Evolutionary conservation across 2,797 vertebrate genomes (phyloP).

Genomic region (Macropodus opercularis): DNA sequence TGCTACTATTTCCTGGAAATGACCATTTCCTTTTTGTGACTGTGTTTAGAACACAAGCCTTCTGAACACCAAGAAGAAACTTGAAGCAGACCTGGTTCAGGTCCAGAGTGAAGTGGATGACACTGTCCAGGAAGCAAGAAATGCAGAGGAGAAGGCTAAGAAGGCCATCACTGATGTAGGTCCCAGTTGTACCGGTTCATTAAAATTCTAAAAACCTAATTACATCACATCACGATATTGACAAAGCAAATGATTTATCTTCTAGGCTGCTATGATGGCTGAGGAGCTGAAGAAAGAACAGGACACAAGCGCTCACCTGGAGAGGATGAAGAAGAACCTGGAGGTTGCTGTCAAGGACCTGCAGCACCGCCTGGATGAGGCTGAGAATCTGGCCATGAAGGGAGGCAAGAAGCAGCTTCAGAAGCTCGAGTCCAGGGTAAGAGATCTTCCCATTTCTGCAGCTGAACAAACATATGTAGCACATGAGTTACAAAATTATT

Average conservation of each 20-base stretch:
- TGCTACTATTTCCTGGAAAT: not conserved
- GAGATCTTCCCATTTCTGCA: not conserved
- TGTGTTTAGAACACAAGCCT: constrained; percentile 86
- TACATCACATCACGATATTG: not conserved
- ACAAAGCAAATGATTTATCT: not conserved
- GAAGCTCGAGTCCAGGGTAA: constrained; percentile 87
- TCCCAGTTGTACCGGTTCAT: not conserved
- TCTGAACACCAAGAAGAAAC: constrained; percentile 85
- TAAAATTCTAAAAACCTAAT: rapidly evolving
- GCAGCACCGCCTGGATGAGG: constrained; percentile 89
- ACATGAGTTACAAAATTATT: too few relatives aligned
- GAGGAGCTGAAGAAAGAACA: constrained; percentile 93
- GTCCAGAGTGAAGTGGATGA: constrained; percentile 88
- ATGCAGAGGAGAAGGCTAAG: constrained; percentile 92
- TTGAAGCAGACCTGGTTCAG: constrained; percentile 86
- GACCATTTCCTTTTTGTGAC: not conserved
- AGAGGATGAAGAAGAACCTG: constrained; percentile 91
- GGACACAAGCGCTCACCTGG: constrained; percentile 90
- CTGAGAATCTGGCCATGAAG: constrained; percentile 91
- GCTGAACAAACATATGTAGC: not conserved
- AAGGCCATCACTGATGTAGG: constrained; percentile 91
- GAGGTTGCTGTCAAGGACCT: constrained; percentile 89
- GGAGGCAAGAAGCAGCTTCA: constrained; percentile 93
- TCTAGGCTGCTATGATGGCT: constrained; percentile 90
- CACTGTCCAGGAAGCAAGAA: constrained; percentile 87